phyloP scores from a whole-genome alignment of 2,797 vertebrate species.

The Spondyliosoma cantharus region DNA sequence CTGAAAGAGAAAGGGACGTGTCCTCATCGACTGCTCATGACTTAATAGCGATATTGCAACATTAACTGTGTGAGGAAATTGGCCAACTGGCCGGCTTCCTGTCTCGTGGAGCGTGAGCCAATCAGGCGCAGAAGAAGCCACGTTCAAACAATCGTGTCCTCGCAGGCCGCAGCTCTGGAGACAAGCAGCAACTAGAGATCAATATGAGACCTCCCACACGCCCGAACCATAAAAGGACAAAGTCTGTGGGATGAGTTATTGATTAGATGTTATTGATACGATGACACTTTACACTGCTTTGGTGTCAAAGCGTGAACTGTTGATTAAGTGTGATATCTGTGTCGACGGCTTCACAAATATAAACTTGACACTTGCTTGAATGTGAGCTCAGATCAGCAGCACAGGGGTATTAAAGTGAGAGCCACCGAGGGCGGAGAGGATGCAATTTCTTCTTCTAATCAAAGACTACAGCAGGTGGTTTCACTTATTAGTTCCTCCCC shows the following conservation, averaged over 20 bases:
- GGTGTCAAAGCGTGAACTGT: neutral
- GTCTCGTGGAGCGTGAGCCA: constrained; percentile 33
- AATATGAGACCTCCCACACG: constrained; percentile 39
- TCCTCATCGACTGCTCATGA: constrained; percentile 64
- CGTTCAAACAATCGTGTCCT: constrained; percentile 56
- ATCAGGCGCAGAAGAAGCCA: constrained; percentile 36
- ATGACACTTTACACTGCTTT: neutral
- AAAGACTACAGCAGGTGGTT: constrained; percentile 54
- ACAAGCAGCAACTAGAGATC: constrained; percentile 55
- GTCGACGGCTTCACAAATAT: neutral
- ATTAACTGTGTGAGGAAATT: constrained; percentile 72
- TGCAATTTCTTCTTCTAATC: constrained; percentile 51
- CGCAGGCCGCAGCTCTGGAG: constrained; percentile 47
- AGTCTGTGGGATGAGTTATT: constrained; percentile 44
- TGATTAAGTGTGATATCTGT: neutral
- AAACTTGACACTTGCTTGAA: neutral
- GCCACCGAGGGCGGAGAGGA: constrained; percentile 16
- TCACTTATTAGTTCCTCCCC: constrained; percentile 41
- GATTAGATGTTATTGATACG: constrained; percentile 30
- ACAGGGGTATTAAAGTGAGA: constrained; percentile 32
- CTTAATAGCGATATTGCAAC: constrained; percentile 75
- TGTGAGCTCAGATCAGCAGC: constrained; percentile 9
- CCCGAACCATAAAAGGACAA: constrained; percentile 27
- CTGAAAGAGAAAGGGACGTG: constrained; percentile 24
- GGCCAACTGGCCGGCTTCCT: constrained; percentile 74